Conservation (phyloP, 2,888 invertebrate genomes). For the Drosophila emarginata region DNA sequence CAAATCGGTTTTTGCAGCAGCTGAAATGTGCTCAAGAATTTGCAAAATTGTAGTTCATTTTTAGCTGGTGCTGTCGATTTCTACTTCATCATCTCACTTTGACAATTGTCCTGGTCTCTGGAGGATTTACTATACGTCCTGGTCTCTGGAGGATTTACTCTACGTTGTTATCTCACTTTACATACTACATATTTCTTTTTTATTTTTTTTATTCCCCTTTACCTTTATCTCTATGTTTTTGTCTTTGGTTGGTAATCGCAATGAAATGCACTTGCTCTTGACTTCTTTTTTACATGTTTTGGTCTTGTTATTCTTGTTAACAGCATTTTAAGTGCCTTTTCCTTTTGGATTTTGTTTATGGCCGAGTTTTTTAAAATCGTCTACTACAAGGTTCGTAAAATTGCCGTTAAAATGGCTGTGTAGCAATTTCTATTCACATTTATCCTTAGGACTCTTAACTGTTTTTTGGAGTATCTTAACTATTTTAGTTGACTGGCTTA, state of each 20-base stretch:
- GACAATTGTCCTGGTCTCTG: constrained; percentile 46
- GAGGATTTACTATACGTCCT: constrained; percentile 25
- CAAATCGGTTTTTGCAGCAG: constrained; percentile 69
- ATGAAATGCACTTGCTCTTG: constrained; percentile 54
- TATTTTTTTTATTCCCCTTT: constrained; percentile 21
- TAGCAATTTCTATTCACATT: constrained; percentile 31
- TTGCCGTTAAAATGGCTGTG: constrained; percentile 42
- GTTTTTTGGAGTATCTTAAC: background rate
- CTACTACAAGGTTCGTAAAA: constrained; percentile 49
- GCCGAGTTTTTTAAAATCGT: constrained; percentile 7
- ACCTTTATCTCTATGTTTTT: constrained; percentile 4
- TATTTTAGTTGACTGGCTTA: background rate
- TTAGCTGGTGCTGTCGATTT: constrained; percentile 63
- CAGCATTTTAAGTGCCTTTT: constrained; percentile 47
- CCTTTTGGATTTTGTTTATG: constrained; percentile 48
- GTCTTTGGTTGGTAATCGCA: constrained; percentile 3
- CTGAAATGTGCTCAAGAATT: constrained; percentile 74
- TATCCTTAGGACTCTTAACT: constrained; percentile 2
- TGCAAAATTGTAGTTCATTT: constrained; percentile 67
- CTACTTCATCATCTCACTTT: constrained; percentile 44
- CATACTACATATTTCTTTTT: constrained; percentile 50
- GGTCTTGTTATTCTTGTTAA: constrained; percentile 27
- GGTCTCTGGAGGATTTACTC: constrained; percentile 18
- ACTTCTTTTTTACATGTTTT: constrained; percentile 3
- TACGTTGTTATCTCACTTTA: constrained; percentile 55